Base-by-base conservation (phyloP, 2,888 invertebrate genomes). In the Clusia tigrina region DNA sequence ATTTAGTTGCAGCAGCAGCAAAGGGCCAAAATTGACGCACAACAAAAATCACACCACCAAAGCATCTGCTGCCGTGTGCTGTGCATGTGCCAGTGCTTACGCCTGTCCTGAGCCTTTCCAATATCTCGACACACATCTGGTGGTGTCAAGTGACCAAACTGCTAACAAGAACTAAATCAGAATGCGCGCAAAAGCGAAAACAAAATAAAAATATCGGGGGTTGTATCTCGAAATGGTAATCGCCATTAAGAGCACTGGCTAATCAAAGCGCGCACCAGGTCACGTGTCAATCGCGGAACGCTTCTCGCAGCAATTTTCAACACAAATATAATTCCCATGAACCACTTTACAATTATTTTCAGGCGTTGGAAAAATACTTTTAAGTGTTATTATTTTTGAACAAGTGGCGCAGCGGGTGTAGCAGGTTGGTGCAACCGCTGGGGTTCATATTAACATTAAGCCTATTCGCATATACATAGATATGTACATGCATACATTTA, bases 231-330 rank as follows among this genome's bases (percentile, higher is more conserved):
- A 25, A 23, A 60, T 20, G 37, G 54, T 54, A 10, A 26, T 37
- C 55, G 38, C 51, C 53, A 60, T 61, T 52, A 42, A 58, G 66
- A 69, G n/a, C n/a, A n/a, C n/a, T 55, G 59, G 65, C 76, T 80
- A 79, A 79, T 80, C 81, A 79, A 69, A 76, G 72, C 71, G 80
- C 78, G 73, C 74, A 67, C 63, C 46, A 62, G 71, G 74, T 65
- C 78, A 77, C 81, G 78, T 79, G 78, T 67, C 80, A 60, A 42
- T 42, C 66, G 65, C 60, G 61, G 63, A 54, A 58, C 61, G n/a
- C 15, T n/a, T n/a, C n/a, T 3, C 2, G 58, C 60, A 59, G 64
- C 63, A 62, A 61, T 64, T 18, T 59, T 64, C 69, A 64, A 62
- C 61, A 63, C 57, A 32, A 37, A n/a, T 20, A 38, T 10, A 65